phyloP scores from a whole-genome alignment of 1,140 invertebrate species.

The Magallana angulata region DNA sequence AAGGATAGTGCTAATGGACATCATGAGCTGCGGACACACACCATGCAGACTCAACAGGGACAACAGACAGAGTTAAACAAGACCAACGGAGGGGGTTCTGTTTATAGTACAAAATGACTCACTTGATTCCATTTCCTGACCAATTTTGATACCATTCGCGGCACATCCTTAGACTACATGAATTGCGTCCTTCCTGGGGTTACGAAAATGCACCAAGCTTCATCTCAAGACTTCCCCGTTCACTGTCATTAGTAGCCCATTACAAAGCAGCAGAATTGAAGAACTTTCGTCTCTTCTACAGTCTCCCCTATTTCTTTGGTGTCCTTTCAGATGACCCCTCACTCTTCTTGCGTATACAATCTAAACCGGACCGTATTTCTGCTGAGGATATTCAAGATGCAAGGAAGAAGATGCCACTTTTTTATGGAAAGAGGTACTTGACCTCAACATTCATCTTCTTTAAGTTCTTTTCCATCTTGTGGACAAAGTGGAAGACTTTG shows the following conservation, averaged over 20 bases:
- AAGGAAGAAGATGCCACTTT: constrained; percentile 32
- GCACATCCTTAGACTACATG: constrained; percentile 44
- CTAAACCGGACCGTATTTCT: not conserved
- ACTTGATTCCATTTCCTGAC: constrained; percentile 17
- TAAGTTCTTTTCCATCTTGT: not conserved
- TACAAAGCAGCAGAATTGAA: constrained; percentile 46
- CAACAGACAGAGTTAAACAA: not conserved
- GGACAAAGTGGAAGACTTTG: not conserved
- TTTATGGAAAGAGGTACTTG: constrained; percentile 32
- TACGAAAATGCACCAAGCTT: constrained; percentile 39
- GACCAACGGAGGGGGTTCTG: too few species aligned
- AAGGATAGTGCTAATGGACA: not conserved
- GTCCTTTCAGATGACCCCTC: not conserved
- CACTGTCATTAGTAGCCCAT: not conserved
- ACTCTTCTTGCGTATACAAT: not conserved
- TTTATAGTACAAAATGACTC: constrained; percentile 35
- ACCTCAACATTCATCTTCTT: constrained; percentile 44
- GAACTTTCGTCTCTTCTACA: constrained; percentile 40
- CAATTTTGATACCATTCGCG: constrained; percentile 7
- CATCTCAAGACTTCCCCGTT: constrained; percentile 28
- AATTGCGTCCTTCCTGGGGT: constrained; percentile 47
- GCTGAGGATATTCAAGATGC: not conserved
- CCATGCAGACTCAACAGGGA: not conserved
- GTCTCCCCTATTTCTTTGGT: not conserved
- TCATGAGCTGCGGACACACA: not conserved